Conservation (phyloP, 2,888 invertebrate species). For the Apamea monoglypha region DNA sequence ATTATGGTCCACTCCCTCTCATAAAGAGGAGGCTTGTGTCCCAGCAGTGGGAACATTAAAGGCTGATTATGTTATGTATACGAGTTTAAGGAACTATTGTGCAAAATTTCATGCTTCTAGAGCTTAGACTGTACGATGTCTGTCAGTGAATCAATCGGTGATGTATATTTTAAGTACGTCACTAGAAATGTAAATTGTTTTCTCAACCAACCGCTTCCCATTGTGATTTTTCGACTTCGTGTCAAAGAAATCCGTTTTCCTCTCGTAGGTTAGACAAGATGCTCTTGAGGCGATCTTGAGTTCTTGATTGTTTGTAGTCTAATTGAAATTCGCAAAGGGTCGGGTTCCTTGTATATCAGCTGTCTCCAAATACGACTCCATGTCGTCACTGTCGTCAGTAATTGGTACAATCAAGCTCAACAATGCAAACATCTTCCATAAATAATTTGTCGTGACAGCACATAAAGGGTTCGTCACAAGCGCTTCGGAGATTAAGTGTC, state of each 20-base stretch:
- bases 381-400: constrained; percentile 32
- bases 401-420: constrained; percentile 52
- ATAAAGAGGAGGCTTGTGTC: too few relatives aligned
- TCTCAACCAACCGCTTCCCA: background rate
- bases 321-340: constrained; percentile 28
- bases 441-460: constrained; percentile 52
- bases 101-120: background rate
- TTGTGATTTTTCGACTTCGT: background rate
- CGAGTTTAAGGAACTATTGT: too few relatives aligned
- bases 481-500: constrained; percentile 55
- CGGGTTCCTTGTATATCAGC: constrained; percentile 30
- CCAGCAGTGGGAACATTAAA: too few relatives aligned
- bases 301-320: constrained; percentile 10
- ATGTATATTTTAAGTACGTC: background rate
- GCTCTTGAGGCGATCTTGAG: background rate
- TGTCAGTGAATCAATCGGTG: background rate
- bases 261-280: background rate
- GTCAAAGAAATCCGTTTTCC: background rate
- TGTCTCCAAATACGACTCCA: constrained; percentile 23
- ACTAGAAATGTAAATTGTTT: constrained; percentile 1
- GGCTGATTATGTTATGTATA: too few relatives aligned
- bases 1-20: too few relatives aligned
- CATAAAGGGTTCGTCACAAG: constrained; percentile 41
- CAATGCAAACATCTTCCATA: constrained; percentile 47
- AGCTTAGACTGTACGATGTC: background rate